These are phyloP conservation scores for Ormyrus nitidulus DNA, from an alignment of 2,888 invertebrate species.

Conservation along the genomic window DNA sequence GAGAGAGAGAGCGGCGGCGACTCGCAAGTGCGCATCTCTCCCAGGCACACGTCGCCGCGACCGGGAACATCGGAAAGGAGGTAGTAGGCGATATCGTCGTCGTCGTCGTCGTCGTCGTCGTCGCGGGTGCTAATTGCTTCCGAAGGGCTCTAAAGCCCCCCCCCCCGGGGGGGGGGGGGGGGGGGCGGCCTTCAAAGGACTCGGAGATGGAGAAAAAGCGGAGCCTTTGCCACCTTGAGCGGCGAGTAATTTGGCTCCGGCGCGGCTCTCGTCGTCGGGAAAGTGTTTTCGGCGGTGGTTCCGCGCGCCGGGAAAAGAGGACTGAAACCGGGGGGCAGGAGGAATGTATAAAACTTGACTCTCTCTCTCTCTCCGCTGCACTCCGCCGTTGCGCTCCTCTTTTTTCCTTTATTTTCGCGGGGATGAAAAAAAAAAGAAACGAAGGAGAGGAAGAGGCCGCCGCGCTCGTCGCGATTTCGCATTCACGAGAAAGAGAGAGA, in stretches of 20 bases:
- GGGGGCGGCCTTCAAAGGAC: background rate
- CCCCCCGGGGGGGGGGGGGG: background rate
- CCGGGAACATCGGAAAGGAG: too few species aligned
- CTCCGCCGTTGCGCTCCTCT: too few species aligned
- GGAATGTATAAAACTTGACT: slow-evolving; percentile 22
- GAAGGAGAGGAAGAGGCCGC: background rate
- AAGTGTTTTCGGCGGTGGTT: slow-evolving; percentile 26
- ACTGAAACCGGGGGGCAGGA: background rate
- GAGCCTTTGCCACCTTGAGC: slow-evolving; percentile 10
- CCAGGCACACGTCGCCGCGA: too few species aligned
- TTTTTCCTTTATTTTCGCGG: background rate
- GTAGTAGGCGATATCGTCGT: too few species aligned
- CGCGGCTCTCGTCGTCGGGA: slow-evolving; percentile 22
- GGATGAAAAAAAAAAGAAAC: background rate
- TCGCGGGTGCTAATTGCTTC: slow-evolving; percentile 31
- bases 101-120: too few species aligned
- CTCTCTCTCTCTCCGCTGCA: background rate
- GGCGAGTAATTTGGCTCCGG: slow-evolving; percentile 32
- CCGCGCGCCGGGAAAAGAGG: background rate
- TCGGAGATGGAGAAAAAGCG: slow-evolving; percentile 18
- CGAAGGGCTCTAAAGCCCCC: background rate
- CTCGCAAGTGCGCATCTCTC: too few species aligned
- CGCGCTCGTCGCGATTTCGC: background rate
- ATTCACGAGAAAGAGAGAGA: background rate
- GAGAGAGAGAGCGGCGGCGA: background rate